Base-by-base conservation (phyloP, 1,140 invertebrate species). In the Melipona quadrifasciata region DNA sequence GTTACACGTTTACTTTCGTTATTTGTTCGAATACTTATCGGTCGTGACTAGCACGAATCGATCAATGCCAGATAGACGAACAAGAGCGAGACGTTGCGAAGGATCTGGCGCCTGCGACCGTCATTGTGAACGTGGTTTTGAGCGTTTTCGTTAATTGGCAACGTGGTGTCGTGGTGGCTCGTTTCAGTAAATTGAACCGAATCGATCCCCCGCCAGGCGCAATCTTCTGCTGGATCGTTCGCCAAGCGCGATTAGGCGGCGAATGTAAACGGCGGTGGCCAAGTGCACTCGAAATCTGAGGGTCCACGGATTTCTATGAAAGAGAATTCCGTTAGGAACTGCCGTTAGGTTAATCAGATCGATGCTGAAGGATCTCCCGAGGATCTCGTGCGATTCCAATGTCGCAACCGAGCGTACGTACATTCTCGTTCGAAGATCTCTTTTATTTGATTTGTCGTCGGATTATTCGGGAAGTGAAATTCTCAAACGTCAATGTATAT, bases 171-270 rank as follows among this genome's bases (percentile, higher is more conserved):
- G 61, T 47, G 55, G 64, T 58, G n/a, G 70, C 68, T 68, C 75
- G 61, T 86, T 84, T 86, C 61, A 79, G 82, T 68, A 55, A 84
- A 84, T 61, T 31, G 51, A 75, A 73, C n/a, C n/a, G 67, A 53
- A 34, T 31, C 57, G 84, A 65, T 51, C 47, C 21, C 19, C 24
- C 67, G 74, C 68, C 80, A 78, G 83, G 74, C 68, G 76, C 61
- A n/a, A 67, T 31, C 19, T 53, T 2, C 51, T 24, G 21, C 8
- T 47, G n/a, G 73, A 86, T 82, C 80, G 53, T 82, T 82, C 80
- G 80, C 47, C 80, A 73, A 85, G 67, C 80, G 58, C 67, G 65
- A 76, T 47, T 58, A 74, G 75, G 71, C 61, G 75, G 75, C 39
- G 58, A n/a, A 27, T 47, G 47, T 47, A 67, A 67, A 77, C n/a